Evolutionary conservation across 2,797 vertebrate genomes (phyloP), one percentile per base, ranked within the genome.

Genomic region (Pseudomugil gertrudae): DNA sequence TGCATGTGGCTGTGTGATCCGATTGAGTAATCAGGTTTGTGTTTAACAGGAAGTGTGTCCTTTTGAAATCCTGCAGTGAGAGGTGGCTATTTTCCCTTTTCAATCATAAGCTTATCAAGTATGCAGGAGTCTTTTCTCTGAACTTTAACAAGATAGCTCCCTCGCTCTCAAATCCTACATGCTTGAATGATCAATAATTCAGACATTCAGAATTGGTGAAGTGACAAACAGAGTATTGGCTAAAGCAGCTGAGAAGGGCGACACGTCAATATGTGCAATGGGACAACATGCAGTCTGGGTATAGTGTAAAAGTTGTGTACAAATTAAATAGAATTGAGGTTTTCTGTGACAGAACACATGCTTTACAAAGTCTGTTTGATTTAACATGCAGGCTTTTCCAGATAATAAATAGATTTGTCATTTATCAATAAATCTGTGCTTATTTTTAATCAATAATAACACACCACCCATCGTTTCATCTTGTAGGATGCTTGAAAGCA

Each of bases 171-270:
- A 62, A 52, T 63, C 60, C 35, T 27, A 27, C 53, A 64, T 66
- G 71, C 70, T 80, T 38, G 43, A 71, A 66, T 38, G 50, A 85
- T 87, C 52, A 76, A 87, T 84, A 53, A 84, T 89, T 82, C 29
- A 85, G 0, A 0, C 48, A 79, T 45, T 50, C 67, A 66, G 35
- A 74, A 51, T 57, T 60, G 38, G 78, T 35, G 63, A 66, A 26
- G 57, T 33, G 21, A 26, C 30, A 35, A 61, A 26, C 27, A 57
- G 68, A 58, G 74, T 70, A 60, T 11, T 68, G 52, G 52, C 21
- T 38, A 29, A 51, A 66, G 52, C 6, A 57, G 33, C 19, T 21
- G 32, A 67, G 59, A 47, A 38, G 33, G 10, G 35, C 2, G n/a
- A 53, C 4, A 17, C 47, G 54, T 7, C 57, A 27, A 38, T 66